Evolutionary conservation across 2,888 invertebrate species (phyloP), one percentile per base, ranked within the genome.

Genomic region (Pyrgus malvae): DNA sequence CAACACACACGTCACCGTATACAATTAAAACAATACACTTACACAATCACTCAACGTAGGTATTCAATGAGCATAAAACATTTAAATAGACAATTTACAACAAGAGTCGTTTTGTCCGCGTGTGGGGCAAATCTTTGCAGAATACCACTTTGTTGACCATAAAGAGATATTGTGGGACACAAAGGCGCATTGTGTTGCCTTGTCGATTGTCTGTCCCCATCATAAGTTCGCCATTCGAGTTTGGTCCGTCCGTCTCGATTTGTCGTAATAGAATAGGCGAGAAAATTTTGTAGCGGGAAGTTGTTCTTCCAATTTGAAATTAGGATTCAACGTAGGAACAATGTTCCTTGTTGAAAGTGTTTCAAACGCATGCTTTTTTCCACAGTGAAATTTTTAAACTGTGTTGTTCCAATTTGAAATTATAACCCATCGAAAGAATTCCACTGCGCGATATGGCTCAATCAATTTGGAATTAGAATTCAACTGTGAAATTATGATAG

Each of bases 101-200:
- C 59, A 65, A 53, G 62, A 64, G 62, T 66, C 66, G 69, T 63
- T 58, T 58, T 57, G 59, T 64, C 63, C 50, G 62, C 64, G 63
- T 65, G 77, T 80, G 78, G 70, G 78, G 83, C 73, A 84, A 84
- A 86, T 85, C 85, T 80, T 79, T 78, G 82, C 83, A 74, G 73
- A 80, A 80, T 76, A 70, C 72, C 74, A 79, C 78, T 80, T 80
- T 82, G 83, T 83, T 77, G 70, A 68, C 66, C 72, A 80, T 83
- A 83, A 83, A 79, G 81, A 78, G 73, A 74, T 76, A 81, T 82
- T 85, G 80, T 80, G 54, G 62, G 19, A 57, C 60, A 83, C 81
- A 85, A 83, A 85, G 83, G 63, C 46, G 60, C 72, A 82, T 84
- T 86, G 81, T 87, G 46, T 25, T 23, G 71, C 79, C 80, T 84